A percentile compares a stretch with the other conserved stretches of the same genome.
Conservation (phyloP, 2,888 invertebrate species). For the Rhagonycha lutea region DNA sequence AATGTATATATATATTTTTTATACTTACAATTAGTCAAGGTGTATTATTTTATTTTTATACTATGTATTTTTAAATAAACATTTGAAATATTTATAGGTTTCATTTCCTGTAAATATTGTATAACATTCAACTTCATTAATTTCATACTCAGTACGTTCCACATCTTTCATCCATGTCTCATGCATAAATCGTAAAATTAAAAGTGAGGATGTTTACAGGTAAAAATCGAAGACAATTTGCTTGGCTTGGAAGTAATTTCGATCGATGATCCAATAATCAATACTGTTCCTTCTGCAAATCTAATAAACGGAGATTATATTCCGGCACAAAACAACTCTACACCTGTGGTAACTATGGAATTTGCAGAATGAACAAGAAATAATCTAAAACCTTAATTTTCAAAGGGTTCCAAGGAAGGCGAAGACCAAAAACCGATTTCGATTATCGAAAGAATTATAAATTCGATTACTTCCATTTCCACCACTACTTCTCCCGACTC, state of each 20-base stretch:
- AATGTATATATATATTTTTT: background rate
- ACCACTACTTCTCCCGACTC: slow-evolving; percentile 42
- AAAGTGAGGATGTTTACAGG: slow-evolving; percentile 23
- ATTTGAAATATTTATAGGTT: slow-evolving; percentile 15
- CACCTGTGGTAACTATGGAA: slow-evolving; percentile 31
- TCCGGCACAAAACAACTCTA: slow-evolving; percentile 11
- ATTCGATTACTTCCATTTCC: slow-evolving; percentile 52
- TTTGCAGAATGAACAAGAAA: background rate
- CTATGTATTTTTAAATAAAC: slow-evolving; percentile 23
- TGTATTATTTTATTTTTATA: slow-evolving; percentile 30
- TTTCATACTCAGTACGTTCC: background rate
- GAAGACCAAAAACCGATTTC: slow-evolving; percentile 44
- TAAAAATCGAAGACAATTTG: slow-evolving; percentile 26
- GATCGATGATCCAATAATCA: slow-evolving; percentile 51
- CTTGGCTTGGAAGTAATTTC: slow-evolving; percentile 52
- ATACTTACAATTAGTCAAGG: slow-evolving; percentile 16
- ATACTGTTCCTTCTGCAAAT: slow-evolving; percentile 52
- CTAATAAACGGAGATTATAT: slow-evolving; percentile 50
- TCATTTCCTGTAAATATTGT: slow-evolving; percentile 17
- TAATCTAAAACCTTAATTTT: slow-evolving; percentile 9
- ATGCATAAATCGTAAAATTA: slow-evolving; percentile 1
- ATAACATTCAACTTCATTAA: background rate
- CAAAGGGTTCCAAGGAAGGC: slow-evolving; percentile 30
- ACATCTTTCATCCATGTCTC: background rate
- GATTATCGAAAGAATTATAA: slow-evolving; percentile 54